Conservation (phyloP, 1,140 invertebrate genomes). For the Myzus persicae region DNA sequence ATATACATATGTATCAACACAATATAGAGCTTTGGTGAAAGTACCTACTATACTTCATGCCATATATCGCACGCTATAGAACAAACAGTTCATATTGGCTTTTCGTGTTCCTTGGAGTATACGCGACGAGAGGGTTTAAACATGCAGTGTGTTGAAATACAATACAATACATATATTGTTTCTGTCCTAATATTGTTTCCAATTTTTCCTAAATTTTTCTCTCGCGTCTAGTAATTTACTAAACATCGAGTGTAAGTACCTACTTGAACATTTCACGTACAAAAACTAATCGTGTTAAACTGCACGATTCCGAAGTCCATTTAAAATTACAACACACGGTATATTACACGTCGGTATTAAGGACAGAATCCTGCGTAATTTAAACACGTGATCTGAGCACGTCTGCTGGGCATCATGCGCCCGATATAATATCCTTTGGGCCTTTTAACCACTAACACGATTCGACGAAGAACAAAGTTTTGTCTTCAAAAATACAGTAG, state of each 20-base stretch:
- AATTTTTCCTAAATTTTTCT: conserved; percentile 17
- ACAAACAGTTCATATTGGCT: conserved; percentile 49
- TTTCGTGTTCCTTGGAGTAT: conserved; percentile 36
- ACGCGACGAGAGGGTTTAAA: background rate
- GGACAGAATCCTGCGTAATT: background rate
- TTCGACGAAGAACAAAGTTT: background rate
- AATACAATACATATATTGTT: conserved; percentile 11
- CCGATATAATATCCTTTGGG: background rate
- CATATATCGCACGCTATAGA: background rate
- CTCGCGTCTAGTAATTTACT: background rate
- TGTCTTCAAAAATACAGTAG: background rate
- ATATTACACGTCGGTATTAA: background rate
- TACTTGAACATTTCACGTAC: conserved; percentile 4
- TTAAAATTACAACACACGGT: background rate
- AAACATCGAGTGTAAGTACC: background rate
- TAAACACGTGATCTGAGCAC: background rate
- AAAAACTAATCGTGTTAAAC: conserved; percentile 8
- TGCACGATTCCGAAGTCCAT: background rate
- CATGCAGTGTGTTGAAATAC: background rate
- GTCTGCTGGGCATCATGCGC: background rate
- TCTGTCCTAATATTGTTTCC: conserved; percentile 16
- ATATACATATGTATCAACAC: background rate
- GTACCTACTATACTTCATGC: background rate
- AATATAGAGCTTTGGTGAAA: background rate
- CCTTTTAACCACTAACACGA: background rate